Base-by-base conservation (phyloP, 2,888 invertebrate species). In the Coecobrya sp. region DNA sequence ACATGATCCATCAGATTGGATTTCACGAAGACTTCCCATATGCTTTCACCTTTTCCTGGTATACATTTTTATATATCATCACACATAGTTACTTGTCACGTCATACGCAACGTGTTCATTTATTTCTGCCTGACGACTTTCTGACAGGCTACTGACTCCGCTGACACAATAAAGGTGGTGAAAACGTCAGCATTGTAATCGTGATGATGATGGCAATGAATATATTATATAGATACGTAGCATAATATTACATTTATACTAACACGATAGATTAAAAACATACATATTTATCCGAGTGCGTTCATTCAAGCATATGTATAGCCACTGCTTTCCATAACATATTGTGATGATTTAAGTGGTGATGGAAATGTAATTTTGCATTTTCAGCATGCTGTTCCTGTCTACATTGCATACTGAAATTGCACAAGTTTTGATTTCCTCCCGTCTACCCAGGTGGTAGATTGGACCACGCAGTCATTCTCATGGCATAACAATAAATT, bases 381-480 rank as follows among this genome's bases (percentile, higher is more conserved):
- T 62, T 73, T 30, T 22, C 55, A 76, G 25, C 52, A 59, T 86
- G 86, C 30, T 55, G 22, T 76, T 52, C 76, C 45, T 62, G 45
- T 45, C 42, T 45, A 22, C 30, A 19, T 52, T 45, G 45, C 30
- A 19, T 52, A 59, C 27, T 19, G 25, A 73, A 76, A 59, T 86
- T 76, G 13, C 62, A 11, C 55, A 70, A 86, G 65, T 68, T 68
- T 81, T 88, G 88, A 89, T 84, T 89, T 89, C 89, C 89, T 70
- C 22, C 42, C 68, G 25, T 59, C 52, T 82, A 49, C 81, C 82
- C 82, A 84, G 82, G 89, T 84, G 86, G 86, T 86, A 73, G 73
- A 76, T 86, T 86, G 73, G 19, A 73, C 42, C 42, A 22, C 27
- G 73, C 22, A 73, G 73, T 73, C 45, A 19, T 45, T 73, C 42